Conservation (phyloP, 2,888 invertebrate species). For the Heliconius charithonia region DNA sequence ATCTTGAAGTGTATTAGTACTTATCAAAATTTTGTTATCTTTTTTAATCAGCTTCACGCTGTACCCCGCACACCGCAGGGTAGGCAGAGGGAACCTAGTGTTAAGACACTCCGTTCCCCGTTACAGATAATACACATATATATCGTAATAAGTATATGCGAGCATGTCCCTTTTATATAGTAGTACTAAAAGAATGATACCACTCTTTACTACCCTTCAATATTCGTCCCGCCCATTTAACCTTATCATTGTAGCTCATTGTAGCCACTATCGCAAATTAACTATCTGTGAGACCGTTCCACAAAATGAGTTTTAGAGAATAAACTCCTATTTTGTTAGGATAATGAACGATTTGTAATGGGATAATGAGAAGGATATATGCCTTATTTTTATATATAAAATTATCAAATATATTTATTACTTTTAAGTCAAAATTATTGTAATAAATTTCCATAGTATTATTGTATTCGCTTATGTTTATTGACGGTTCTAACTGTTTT, state of each 20-base stretch:
- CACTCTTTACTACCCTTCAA: constrained; percentile 44
- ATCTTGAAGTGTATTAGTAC: constrained; percentile 18
- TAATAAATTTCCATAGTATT: background rate
- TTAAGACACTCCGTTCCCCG: no score
- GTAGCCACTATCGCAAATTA: constrained; percentile 64
- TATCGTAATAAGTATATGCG: constrained; percentile 30
- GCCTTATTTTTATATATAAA: background rate
- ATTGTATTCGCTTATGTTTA: background rate
- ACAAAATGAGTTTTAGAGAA: constrained; percentile 51
- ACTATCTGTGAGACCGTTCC: constrained; percentile 59
- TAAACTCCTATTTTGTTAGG: constrained; percentile 44
- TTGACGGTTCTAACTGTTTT: background rate
- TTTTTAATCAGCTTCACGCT: background rate
- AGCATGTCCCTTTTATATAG: constrained; percentile 36
- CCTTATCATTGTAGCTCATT: constrained; percentile 55
- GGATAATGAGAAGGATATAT: constrained; percentile 34
- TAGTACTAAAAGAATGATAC: constrained; percentile 32
- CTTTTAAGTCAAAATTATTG: background rate
- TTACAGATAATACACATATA: background rate
- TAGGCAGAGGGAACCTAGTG: no score
- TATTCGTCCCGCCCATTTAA: constrained; percentile 56
- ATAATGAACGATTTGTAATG: constrained; percentile 46
- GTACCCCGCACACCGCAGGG: no score
- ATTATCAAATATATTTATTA: background rate
- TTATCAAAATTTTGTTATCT: background rate